Evolutionary conservation across 2,888 invertebrate genomes (phyloP).

Genomic region (Allacma fusca): DNA sequence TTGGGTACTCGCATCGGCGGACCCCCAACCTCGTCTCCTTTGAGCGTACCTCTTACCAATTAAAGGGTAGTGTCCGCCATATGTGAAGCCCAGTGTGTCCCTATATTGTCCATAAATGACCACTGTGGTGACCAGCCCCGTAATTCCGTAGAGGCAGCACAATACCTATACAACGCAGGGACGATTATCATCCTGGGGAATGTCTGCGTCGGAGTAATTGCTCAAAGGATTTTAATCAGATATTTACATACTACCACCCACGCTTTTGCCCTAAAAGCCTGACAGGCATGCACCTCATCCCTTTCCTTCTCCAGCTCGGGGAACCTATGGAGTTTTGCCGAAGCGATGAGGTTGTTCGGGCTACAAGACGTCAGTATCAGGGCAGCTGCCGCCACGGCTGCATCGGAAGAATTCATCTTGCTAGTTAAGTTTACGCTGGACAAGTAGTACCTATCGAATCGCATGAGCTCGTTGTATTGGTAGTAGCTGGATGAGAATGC

Average conservation of each 20-base stretch:
- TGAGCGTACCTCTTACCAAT: neutral
- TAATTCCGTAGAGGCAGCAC: neutral
- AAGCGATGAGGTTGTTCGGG: no score
- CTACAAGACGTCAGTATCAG: neutral
- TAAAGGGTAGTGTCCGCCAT: neutral
- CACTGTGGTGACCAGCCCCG: neutral
- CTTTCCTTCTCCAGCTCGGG: neutral
- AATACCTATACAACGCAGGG: neutral
- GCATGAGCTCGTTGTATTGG: neutral
- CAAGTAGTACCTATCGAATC: neutral
- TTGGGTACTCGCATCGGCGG: neutral
- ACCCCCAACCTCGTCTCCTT: neutral
- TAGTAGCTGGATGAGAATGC: conserved; percentile 3
- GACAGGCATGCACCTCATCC: neutral
- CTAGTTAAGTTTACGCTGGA: neutral
- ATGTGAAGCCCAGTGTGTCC: neutral
- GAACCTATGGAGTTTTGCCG: neutral
- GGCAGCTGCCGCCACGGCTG: neutral
- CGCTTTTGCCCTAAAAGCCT: neutral
- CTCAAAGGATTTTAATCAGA: neutral
- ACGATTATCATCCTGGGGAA: no score
- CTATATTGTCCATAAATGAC: neutral
- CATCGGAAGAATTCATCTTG: neutral
- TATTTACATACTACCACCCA: neutral
- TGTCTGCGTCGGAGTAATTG: neutral